These are phyloP conservation scores for Drosophila trichaetosa DNA, from an alignment of 2,888 invertebrate species.

Conservation along the genomic window DNA sequence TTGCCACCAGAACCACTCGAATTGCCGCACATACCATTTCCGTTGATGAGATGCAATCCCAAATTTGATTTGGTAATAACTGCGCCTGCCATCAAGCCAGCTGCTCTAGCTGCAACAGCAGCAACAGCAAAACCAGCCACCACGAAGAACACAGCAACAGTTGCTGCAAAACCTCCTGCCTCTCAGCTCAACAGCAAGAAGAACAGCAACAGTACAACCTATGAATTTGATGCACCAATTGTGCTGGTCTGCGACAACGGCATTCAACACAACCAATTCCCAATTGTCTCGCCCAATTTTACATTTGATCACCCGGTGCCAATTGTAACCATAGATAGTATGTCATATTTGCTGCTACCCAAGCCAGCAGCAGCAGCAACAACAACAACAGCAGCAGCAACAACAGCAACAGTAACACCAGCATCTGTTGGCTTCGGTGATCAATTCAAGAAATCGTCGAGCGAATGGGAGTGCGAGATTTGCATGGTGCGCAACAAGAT, in stretches of 20 bases:
- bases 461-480: conserved; percentile 88
- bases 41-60: conserved; percentile 82
- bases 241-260: conserved; percentile 50
- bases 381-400: conserved; percentile 2
- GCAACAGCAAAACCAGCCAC: neutral
- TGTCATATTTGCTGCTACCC: conserved; percentile 83
- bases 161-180: conserved; percentile 4
- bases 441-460: conserved; percentile 86
- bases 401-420: neutral
- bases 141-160: conserved; percentile 5
- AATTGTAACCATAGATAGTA: conserved; percentile 85
- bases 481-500: conserved; percentile 88
- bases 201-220: conserved; percentile 4
- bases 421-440: conserved; percentile 70
- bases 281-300: conserved; percentile 85
- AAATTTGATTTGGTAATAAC: conserved; percentile 81
- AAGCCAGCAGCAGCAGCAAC: conserved; percentile 40
- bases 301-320: conserved; percentile 87
- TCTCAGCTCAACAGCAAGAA: conserved; percentile 1
- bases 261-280: neutral
- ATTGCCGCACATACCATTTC: conserved; percentile 86
- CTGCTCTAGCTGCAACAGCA: neutral
- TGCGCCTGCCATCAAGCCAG: conserved; percentile 17
- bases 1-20: conserved; percentile 85
- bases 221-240: conserved; percentile 86